Base-by-base conservation (phyloP, 2,113 vertebrate genomes). In the Trematocara zebra region DNA sequence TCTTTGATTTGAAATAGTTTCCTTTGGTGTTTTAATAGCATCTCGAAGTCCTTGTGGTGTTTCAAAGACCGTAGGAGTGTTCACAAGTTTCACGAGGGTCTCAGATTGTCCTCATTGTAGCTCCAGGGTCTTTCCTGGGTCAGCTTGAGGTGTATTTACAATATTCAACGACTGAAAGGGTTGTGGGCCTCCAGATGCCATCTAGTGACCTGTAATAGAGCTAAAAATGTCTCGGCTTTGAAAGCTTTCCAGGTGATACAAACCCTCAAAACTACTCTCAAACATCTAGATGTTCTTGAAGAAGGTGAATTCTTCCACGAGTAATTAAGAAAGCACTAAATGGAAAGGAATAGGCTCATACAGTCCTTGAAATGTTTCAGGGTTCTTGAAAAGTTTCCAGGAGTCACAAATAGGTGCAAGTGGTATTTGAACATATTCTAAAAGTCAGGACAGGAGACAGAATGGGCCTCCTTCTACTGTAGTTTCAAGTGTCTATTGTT, bases 401-500 rank as follows among this genome's bases (percentile, higher is more conserved):
- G 33, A 40, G 35, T 72, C 47, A 18, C 3, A 51, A 26, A 14
- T 3, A 33, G 20, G 20, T 44, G 14, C 26, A 18, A 33, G 15
- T 6, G 4, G 14, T 18, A 20, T 11, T 47, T 54, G 15, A 85
- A 26, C 14, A 49, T 31, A 11, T 11, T 40, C 20, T 44, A 51
- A 54, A 0, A 4, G n/a, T 56, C 0, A 9, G 14, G 31, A 42
- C 52, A 44, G 26, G 6, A 28, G 33, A 8, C 6, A 31, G 0
- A 42, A 31, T 52, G 5, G 12, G 7, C 7, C 3, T 42, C 10
- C 5, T 69, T 15, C 37, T 26, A 44, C 20, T 26, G 12, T 17
- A 44, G 20, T 3, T 40, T 44, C 20, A 42, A 44, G 67, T 3
- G 40, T 47, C 67, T 12, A 28, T 72, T 72, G 42, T 28, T 47